These are phyloP conservation scores for Chrosomus eos DNA, from an alignment of 2,797 vertebrate genomes.

Conservation along the genomic window DNA sequence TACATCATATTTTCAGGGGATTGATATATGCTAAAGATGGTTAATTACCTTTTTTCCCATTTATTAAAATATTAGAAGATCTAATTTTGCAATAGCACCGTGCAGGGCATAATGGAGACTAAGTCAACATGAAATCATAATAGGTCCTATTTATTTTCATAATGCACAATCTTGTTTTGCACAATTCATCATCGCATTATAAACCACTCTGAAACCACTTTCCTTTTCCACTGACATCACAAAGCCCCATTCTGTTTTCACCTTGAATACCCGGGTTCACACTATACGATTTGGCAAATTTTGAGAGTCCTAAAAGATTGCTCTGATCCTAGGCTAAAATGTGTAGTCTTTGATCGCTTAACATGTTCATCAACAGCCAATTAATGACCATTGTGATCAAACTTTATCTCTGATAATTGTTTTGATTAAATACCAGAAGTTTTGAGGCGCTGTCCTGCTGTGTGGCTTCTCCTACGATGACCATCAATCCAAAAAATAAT, in stretches of 20 bases:
- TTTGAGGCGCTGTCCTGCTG: not conserved
- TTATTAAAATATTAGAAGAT: not conserved
- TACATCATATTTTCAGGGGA: not conserved
- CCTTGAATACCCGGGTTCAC: not conserved
- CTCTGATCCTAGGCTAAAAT: not conserved
- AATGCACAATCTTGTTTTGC: not conserved
- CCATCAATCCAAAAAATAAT: too few relatives aligned
- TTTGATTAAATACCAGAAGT: too few relatives aligned
- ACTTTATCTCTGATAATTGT: not conserved
- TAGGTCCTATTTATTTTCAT: not conserved
- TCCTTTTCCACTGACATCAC: not conserved
- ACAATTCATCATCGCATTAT: not conserved
- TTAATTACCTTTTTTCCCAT: not conserved
- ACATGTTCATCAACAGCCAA: not conserved
- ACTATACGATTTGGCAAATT: not conserved
- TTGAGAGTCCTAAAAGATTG: not conserved
- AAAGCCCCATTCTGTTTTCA: not conserved
- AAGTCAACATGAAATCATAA: not conserved
- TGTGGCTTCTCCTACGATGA: too few relatives aligned
- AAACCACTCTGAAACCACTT: not conserved
- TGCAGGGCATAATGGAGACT: not conserved
- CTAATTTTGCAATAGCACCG: not conserved
- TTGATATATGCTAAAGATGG: not conserved
- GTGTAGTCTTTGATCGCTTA: not conserved
- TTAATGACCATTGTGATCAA: not conserved